Evolutionary conservation across 2,888 invertebrate species (phyloP), one percentile per base, ranked within the genome.

Genomic region (Xestia ashworthii): DNA sequence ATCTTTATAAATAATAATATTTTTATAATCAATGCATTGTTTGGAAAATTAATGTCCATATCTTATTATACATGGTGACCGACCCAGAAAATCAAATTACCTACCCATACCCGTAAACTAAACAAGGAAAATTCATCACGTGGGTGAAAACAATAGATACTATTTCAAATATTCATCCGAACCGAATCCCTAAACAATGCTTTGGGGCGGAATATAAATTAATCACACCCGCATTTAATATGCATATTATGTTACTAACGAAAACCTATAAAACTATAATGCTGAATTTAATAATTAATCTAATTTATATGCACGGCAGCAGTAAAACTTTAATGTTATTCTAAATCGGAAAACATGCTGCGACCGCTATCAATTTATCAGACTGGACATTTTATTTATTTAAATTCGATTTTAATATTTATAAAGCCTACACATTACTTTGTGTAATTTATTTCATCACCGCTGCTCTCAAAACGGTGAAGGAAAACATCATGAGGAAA

Each of bases 181-280:
- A 73, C 11, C 9, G 12, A 5, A 66, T 73, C 11, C 16, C 16
- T 12, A 50, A 64, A 55, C 12, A 66, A 38, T 25, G 64, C 5
- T 38, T 44, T 68, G 55, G n/a, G n/a, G 38, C 14, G n/a, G n/a
- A 81, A 60, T 60, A 58, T 66, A 53, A 58, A 68, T 74, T 16
- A 82, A 81, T 50, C 44, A 58, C 50, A 58, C 1, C 48, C 55
- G 16, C 5, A 68, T 76, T 69, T 50, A 76, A 46, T 69, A 76
- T 65, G 62, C 68, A 68, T 53, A 41, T 44, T 60, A 46, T 50
- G 44, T 58, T 69, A 67, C 65, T 50, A 72, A 78, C 62, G 70
- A 74, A 83, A 82, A 67, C 70, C 77, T 75, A 80, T 86, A 81
- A 79, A 80, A 75, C 70, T 25, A 65, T 78, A 85, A 83, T 65